Evolutionary conservation across 2,113 vertebrate species (phyloP), one percentile per base, ranked within the genome.

Genomic region (Laterallus jamaicensis): DNA sequence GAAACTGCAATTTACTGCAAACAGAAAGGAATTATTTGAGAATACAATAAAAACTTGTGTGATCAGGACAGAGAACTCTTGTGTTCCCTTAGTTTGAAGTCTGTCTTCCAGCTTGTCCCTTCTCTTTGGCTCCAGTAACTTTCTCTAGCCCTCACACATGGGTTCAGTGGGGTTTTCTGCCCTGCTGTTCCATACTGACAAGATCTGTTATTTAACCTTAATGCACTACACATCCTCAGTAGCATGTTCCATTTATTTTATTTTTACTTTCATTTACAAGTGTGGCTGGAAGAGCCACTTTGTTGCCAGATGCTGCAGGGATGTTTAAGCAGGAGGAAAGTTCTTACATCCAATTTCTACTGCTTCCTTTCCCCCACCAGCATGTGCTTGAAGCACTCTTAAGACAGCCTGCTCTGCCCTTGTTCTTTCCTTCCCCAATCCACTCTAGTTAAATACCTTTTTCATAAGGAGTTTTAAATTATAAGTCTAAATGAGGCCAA

Each of bases 401-500:
- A 47, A 86, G 93, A 39, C 95, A 96, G 92, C 96, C 95, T 86
- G 24, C 86, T 64, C 47, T 32, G 76, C 86, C 93, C 89, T 85
- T 39, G 64, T 96, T 47, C 4, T 55, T 92, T 79, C 59, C 69
- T 89, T 79, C 39, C 78, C 78, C 94, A 92, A 77, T 83, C 96
- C 97, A 96, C 96, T 98, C 95, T 90, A 91, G 96, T 97, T 97
- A 97, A 96, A 98, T 97, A 98, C 95, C 97, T 97, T 97, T 97
- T 97, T 98, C 97, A 96, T 98, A 97, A 97, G 96, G 96, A 97
- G 95, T 98, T 98, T 97, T 98, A 98, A 98, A 98, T 98, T 98
- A 97, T 97, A 97, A 94, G 97, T 73, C 97, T 98, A 97, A 98
- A 98, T 97, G 98, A 98, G 96, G 95, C 97, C 97, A 97, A 98